A percentile compares a stretch with the other conserved stretches of the same genome.
Evolutionary conservation across 2,797 vertebrate species (phyloP).

Genomic region (Brotula barbata): DNA sequence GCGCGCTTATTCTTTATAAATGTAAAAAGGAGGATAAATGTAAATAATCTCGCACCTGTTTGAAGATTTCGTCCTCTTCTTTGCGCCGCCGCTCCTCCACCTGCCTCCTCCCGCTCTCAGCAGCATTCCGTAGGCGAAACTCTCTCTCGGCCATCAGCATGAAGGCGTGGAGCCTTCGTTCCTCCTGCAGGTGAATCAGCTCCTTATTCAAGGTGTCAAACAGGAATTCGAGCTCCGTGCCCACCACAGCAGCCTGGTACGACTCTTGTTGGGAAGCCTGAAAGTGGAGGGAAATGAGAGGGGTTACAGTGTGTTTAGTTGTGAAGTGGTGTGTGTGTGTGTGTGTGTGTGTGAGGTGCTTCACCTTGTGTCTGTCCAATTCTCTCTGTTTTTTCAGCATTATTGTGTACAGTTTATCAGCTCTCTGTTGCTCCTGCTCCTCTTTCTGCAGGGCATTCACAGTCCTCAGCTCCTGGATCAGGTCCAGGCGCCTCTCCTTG

Average conservation of each 20-base stretch:
- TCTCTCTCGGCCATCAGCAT: conserved; percentile 87
- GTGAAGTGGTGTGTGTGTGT: neutral
- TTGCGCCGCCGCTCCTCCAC: conserved; percentile 81
- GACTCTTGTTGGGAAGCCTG: conserved; percentile 79
- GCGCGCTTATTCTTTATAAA: too few species aligned
- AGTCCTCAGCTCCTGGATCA: conserved; percentile 87
- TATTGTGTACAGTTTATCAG: conserved; percentile 74
- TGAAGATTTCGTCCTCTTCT: conserved; percentile 91
- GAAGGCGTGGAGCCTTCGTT: conserved; percentile 88
- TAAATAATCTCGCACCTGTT: conserved; percentile 74
- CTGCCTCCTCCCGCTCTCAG: conserved; percentile 91
- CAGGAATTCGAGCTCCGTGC: conserved; percentile 78
- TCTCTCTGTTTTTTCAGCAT: conserved; percentile 79
- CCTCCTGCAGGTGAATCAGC: conserved; percentile 89
- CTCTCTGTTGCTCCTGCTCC: conserved; percentile 77
- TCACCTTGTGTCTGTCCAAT: conserved; percentile 78
- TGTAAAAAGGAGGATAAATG: too few species aligned
- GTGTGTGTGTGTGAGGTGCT: neutral
- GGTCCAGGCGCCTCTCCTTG: conserved; percentile 83
- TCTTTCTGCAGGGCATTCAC: conserved; percentile 84
- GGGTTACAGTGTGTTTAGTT: neutral
- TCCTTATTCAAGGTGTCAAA: conserved; percentile 92
- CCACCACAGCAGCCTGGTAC: conserved; percentile 76
- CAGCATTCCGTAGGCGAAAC: conserved; percentile 84
- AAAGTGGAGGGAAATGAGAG: conserved; percentile 12